Base-by-base conservation (phyloP, 2,797 vertebrate species). In the Coregonus ussuriensis region DNA sequence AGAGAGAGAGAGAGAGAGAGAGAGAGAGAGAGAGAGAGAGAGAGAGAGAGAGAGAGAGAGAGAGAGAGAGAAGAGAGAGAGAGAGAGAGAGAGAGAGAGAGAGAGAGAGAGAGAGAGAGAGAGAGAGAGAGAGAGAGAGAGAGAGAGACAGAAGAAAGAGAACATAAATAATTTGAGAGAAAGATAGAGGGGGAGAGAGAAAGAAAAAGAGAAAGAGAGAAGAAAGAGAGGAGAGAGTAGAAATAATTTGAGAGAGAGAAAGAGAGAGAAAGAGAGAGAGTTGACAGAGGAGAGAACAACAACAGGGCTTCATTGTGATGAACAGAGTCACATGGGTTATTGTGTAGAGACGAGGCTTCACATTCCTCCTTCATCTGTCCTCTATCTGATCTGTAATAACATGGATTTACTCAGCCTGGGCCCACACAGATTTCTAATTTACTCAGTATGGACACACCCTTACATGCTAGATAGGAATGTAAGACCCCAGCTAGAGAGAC, bases 251-350 rank as follows among this genome's bases (percentile, higher is more conserved):
- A 25, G 25, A 25, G 25, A 25, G 25, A 25, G 25, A 25, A 1
- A 25, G 25, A 25, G 25, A 25, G 25, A 25, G 25, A 25, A 1
- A 25, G 25, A 25, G 71, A 54, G 72, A 67, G n/a, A 31, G 47
- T 6, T 65, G 25, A 66, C 6, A 6, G 63, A 14, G 25, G 29
- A 66, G 3, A 14, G 29, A 31, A 31, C 4, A 66, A 66, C 63
- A 66, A 25, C 25, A 25, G 25, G 14, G 25, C 63, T 29, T 66
- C 25, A 29, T 66, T 67, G 65, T 67, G 65, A 67, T 67, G 29
- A 67, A 67, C 65, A 74, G 29, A 15, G 51, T 73, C 18, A 74
- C 9, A 25, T n/a, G 35, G 54, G 62, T 29, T 21, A 62, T 74
- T 41, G 59, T 47, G 29, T 63, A 37, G 6, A 25, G 4, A 11